Evolutionary conservation across 2,113 vertebrate species (phyloP).

Genomic region (Mirounga angustirostris): DNA sequence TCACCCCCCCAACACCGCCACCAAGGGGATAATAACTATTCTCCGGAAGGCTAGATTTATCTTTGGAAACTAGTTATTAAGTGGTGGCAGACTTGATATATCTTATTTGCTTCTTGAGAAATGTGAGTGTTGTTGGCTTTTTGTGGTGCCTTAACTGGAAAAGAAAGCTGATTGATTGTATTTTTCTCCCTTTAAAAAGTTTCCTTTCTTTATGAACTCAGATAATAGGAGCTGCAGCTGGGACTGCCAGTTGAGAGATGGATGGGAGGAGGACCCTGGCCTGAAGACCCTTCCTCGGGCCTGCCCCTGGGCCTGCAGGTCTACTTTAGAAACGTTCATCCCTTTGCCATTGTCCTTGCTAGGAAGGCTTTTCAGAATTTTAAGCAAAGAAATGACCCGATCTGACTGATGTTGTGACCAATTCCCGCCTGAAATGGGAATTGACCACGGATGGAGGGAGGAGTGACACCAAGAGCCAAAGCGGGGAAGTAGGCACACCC

Average conservation of each 20-base stretch:
- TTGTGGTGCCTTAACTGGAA: conserved; percentile 8
- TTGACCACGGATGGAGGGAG: not conserved
- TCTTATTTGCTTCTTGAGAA: not conserved
- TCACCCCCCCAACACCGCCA: not conserved
- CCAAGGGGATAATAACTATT: not conserved
- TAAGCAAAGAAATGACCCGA: not conserved
- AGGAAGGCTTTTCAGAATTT: not conserved
- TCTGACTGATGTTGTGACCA: not conserved
- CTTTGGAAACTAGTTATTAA: conserved; percentile 22
- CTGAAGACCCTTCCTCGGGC: not conserved
- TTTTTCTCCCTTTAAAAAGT: not conserved
- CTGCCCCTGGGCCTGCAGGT: not conserved
- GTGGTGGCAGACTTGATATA: not conserved
- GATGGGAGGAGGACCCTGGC: not conserved
- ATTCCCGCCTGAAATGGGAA: not conserved
- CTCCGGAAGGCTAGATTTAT: not conserved
- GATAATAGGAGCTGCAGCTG: not conserved
- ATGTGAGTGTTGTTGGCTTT: not conserved
- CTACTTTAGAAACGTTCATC: not conserved
- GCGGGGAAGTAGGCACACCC: not conserved
- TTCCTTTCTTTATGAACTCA: conserved; percentile 37
- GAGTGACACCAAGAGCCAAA: not conserved
- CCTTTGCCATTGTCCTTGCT: not conserved
- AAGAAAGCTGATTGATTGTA: not conserved
- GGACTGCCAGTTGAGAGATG: not conserved